Percentiles rank a stretch among this genome's conserved stretches.
These are phyloP conservation scores for Ophion costatus DNA, from an alignment of 2,888 invertebrate species.

Conservation along the genomic window DNA sequence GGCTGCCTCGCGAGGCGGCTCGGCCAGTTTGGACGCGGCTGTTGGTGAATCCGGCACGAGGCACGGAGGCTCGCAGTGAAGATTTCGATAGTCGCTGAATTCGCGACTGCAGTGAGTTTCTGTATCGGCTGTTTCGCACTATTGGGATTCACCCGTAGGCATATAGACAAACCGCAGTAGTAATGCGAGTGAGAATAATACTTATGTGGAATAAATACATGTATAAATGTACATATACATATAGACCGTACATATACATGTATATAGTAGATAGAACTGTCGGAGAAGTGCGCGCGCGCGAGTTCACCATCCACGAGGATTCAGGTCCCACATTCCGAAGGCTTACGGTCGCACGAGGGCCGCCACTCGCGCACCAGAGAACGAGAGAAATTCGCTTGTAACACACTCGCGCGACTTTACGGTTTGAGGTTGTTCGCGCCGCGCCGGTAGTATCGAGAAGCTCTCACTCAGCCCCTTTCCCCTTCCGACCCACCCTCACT, in stretches of 20 bases:
- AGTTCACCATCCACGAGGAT: slow-evolving; percentile 57
- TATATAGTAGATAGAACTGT: slow-evolving; percentile 6
- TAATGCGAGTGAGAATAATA: background rate
- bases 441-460: slow-evolving; percentile 50
- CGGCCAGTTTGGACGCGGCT: background rate
- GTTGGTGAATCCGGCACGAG: slow-evolving; percentile 38
- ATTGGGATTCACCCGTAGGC: slow-evolving; percentile 15
- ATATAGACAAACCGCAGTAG: slow-evolving; percentile 37
- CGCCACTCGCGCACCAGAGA: slow-evolving; percentile 54
- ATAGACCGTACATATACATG: background rate
- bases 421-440: slow-evolving; percentile 56
- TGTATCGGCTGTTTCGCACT: slow-evolving; percentile 47
- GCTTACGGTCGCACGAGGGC: slow-evolving; percentile 58
- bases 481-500: background rate
- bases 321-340: slow-evolving; percentile 64
- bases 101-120: slow-evolving; percentile 35
- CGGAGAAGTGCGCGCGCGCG: slow-evolving; percentile 59
- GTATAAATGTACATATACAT: background rate
- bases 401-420: slow-evolving; percentile 54
- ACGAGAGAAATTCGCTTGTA: slow-evolving; percentile 64
- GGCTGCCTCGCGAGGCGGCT: no score
- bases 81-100: slow-evolving; percentile 56
- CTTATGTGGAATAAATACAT: background rate
- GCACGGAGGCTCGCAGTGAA: slow-evolving; percentile 22
- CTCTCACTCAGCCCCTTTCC: slow-evolving; percentile 24